phyloP scores from a whole-genome alignment of 1,140 invertebrate genomes.

The Helicoverpa zea region DNA sequence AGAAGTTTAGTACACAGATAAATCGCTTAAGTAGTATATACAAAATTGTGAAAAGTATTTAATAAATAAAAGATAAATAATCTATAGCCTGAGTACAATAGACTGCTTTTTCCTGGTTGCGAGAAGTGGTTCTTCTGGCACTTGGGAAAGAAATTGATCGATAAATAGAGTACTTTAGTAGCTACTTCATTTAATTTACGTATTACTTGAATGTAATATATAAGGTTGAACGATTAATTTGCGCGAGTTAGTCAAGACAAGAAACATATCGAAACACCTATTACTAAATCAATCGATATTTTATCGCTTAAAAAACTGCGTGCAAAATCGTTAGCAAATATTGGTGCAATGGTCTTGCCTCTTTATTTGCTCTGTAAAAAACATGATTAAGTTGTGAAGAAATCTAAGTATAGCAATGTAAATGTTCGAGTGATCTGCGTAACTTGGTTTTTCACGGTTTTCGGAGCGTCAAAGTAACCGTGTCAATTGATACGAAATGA shows the following conservation, averaged over 20 bases:
- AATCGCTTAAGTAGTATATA: too few relatives aligned
- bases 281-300: conserved; percentile 1
- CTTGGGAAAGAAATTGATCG: too few relatives aligned
- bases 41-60: too few relatives aligned
- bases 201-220: too few relatives aligned
- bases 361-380: neutral
- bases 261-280: neutral
- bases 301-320: neutral
- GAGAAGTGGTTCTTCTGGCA: too few relatives aligned
- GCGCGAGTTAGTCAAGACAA: neutral
- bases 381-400: neutral
- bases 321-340: neutral
- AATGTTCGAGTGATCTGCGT: conserved; percentile 16
- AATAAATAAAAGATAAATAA: too few relatives aligned
- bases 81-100: too few relatives aligned
- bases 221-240: too few relatives aligned
- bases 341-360: neutral
- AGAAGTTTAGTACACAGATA: too few relatives aligned
- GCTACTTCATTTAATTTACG: too few relatives aligned
- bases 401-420: conserved; percentile 13
- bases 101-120: too few relatives aligned
- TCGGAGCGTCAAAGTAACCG: neutral
- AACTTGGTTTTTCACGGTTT: neutral
- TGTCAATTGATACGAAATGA: conserved; percentile 9
- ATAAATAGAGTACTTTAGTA: too few relatives aligned